Percentiles rank a stretch among this genome's conserved stretches.
Conservation (phyloP, 30 jellyfish, hydroid and myxozoan genomes). For the Chironex yamaguchii region DNA sequence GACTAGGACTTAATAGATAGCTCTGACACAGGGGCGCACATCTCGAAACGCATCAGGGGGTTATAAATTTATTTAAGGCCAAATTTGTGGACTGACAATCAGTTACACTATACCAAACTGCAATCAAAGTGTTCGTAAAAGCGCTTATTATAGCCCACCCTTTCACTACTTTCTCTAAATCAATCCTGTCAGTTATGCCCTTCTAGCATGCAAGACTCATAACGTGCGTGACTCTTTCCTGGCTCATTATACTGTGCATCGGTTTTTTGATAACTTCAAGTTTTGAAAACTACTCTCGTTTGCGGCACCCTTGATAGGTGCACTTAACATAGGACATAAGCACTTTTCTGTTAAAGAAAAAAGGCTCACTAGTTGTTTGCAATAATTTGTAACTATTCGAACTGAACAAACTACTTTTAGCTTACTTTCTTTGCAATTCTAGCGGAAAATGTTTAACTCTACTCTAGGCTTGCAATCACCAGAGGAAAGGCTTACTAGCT, state of each 20-base stretch:
- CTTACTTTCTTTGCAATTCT: slow-evolving; percentile 3
- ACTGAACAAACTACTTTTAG: slow-evolving; percentile 8
- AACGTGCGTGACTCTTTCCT: slow-evolving; percentile 2
- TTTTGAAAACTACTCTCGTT: slow-evolving; percentile 47
- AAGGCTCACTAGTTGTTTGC: neutral
- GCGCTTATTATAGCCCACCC: slow-evolving; percentile 26
- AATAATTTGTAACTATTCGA: neutral
- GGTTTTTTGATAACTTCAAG: slow-evolving; percentile 2
- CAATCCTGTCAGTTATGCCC: slow-evolving; percentile 23
- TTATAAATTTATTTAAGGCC: no score
- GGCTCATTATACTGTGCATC: slow-evolving; percentile 23
- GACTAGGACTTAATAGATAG: no score
- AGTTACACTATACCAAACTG: no score
- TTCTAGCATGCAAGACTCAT: slow-evolving; percentile 46
- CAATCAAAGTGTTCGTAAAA: no score
- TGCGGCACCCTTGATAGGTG: slow-evolving; percentile 38
- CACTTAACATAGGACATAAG: no score
- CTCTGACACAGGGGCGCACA: no score
- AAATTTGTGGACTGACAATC: no score
- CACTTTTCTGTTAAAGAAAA: slow-evolving; percentile 43
- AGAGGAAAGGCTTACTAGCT: slow-evolving; percentile 28
- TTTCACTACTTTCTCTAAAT: slow-evolving; percentile 3
- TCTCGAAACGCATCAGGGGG: no score
- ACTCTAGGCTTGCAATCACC: slow-evolving; percentile 16
- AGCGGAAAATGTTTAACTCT: slow-evolving; percentile 23